Conservation (phyloP, 2,888 invertebrate species). For the Matsumyia berberina region DNA sequence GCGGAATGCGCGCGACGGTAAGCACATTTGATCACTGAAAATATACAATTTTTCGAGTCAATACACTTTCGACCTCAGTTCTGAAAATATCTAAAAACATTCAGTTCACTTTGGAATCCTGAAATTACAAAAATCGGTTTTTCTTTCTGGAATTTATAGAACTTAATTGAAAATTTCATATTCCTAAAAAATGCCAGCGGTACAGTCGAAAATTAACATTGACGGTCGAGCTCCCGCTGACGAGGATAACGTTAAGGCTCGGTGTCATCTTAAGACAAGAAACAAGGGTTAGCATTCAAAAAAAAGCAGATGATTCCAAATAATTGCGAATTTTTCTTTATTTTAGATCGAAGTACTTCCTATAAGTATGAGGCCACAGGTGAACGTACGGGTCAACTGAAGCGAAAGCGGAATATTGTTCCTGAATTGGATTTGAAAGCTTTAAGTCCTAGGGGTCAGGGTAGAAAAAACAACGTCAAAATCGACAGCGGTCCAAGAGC, state of each 20-base stretch:
- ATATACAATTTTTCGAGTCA: slow-evolving; percentile 13
- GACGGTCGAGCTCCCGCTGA: slow-evolving; percentile 11
- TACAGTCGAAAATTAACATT: slow-evolving; percentile 35
- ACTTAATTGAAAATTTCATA: slow-evolving; percentile 9
- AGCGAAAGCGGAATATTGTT: slow-evolving; percentile 24
- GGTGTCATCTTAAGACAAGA: background rate
- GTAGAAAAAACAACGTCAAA: background rate
- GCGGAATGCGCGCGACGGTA: slow-evolving; percentile 88
- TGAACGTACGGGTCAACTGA: slow-evolving; percentile 76
- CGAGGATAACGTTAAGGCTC: background rate
- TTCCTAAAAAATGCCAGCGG: slow-evolving; percentile 48
- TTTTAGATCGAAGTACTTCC: slow-evolving; percentile 11
- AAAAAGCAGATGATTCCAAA: no score
- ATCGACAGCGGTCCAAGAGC: background rate
- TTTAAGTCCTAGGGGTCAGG: background rate
- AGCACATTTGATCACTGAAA: slow-evolving; percentile 91
- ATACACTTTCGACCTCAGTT: slow-evolving; percentile 13
- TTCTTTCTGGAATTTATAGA: slow-evolving; percentile 12
- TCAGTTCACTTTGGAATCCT: slow-evolving; percentile 36
- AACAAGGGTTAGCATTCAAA: slow-evolving; percentile 6
- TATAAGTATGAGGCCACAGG: slow-evolving; percentile 64
- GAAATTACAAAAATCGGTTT: slow-evolving; percentile 36
- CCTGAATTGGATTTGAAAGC: slow-evolving; percentile 33
- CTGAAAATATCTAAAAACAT: background rate
- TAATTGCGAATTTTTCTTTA: no score